Conservation (phyloP, 2,888 invertebrate species). For the Leptinotarsa juncta region DNA sequence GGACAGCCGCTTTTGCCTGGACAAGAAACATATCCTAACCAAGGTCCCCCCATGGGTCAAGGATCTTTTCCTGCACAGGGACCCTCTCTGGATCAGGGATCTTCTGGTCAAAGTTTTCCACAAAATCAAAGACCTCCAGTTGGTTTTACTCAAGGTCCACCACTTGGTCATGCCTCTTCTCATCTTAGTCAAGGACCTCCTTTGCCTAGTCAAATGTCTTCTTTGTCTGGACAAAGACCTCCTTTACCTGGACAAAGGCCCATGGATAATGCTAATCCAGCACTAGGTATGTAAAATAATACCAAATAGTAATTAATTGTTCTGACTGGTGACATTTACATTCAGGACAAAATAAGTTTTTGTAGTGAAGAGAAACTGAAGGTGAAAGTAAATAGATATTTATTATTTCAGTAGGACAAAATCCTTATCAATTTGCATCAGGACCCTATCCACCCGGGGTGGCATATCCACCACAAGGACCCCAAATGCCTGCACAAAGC, state of each 20-base stretch:
- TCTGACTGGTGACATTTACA: no score
- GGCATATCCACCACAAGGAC: constrained; percentile 5
- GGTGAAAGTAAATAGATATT: background rate
- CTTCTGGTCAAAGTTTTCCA: constrained; percentile 2
- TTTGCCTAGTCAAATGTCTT: constrained; percentile 6
- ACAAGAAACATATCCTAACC: background rate
- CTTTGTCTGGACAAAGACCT: constrained; percentile 11
- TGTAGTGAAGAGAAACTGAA: no score
- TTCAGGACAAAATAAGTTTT: no score
- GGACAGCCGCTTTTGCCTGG: constrained; percentile 30
- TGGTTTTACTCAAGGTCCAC: constrained; percentile 3
- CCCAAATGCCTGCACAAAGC: constrained; percentile 39
- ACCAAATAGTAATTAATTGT: no score
- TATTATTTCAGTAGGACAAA: constrained; percentile 22
- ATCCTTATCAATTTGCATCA: constrained; percentile 32
- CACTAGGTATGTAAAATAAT: background rate
- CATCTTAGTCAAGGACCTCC: background rate
- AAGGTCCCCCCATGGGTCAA: background rate
- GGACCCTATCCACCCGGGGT: constrained; percentile 34
- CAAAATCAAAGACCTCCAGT: background rate
- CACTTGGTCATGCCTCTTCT: background rate
- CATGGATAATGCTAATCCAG: constrained; percentile 6
- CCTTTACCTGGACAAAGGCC: constrained; percentile 13
- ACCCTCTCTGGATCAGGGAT: background rate
- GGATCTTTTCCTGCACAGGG: background rate